Base-by-base conservation (phyloP, 2,797 vertebrate genomes). In the Heteromormyrus szaboi region DNA sequence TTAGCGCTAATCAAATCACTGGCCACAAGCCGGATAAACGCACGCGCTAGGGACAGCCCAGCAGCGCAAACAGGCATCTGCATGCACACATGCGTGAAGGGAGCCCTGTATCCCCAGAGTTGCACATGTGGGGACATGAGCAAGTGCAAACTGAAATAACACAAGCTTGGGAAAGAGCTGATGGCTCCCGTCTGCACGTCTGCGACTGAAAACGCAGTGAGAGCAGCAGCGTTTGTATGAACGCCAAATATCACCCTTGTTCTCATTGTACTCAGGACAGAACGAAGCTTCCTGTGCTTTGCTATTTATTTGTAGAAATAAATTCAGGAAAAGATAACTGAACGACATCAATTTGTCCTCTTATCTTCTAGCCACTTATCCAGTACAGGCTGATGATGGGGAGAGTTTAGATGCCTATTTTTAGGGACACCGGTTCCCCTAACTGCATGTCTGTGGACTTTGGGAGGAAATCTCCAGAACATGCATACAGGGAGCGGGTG, bases 1-100 rank as follows among this genome's bases (percentile, higher is more conserved):
- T 88, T 79, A 44, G 5, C 17, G 33, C 76, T 84, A 84, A 88
- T 83, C 53, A 88, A 41, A 88, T 53, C 88, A 59, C 59, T n/a
- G 59, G 65, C 37, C 46, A 62, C 14, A 88, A 19, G 54, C 44
- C 48, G 79, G 48, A 88, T 29, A 22, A 54, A 85, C 25, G 53
- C 51, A 86, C 2, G 81, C 25, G 9, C 44, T 19, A 65, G 54
- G 9, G 46, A n/a, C 50, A 14, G 19, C 48, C 11, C 1, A 46
- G 19, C 9, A 22, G 25, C 0, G 3, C 25, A 17, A 41, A 48
- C 56, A 29, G 46, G 19, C 85, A 9, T 9, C 46, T 25, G 68
- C 46, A 83, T 44, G 59, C 59, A 76, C 7, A 46, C 12, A 53
- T n/a, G 22, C 62, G 76, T 0, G 88, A 50, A 87, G 68, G 79